phyloP scores from a whole-genome alignment of 2,888 invertebrate genomes.

The Liodrosophila aerea region DNA sequence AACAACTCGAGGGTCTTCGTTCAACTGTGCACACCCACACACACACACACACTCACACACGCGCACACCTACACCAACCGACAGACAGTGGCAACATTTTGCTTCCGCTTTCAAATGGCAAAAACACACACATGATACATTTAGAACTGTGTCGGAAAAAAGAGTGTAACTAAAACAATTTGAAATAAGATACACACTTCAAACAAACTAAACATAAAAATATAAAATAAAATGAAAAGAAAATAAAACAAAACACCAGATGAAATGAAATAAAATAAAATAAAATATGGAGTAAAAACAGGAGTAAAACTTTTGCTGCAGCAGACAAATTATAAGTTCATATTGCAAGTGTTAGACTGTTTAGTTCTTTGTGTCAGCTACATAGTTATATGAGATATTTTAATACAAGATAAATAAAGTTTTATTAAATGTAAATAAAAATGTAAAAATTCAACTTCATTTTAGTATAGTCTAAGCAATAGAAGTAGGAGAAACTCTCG shows the following conservation, averaged over 20 bases:
- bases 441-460: too few relatives aligned
- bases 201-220: slow-evolving; percentile 16
- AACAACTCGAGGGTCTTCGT: slow-evolving; percentile 73
- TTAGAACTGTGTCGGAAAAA: slow-evolving; percentile 36
- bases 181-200: slow-evolving; percentile 63
- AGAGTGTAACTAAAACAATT: slow-evolving; percentile 62
- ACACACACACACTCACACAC: slow-evolving; percentile 29
- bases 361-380: neutral
- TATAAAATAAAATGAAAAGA: slow-evolving; percentile 11
- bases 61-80: slow-evolving; percentile 21
- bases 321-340: slow-evolving; percentile 54
- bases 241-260: neutral
- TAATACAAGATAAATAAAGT: too few relatives aligned
- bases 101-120: slow-evolving; percentile 68
- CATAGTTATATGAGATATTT: too few relatives aligned
- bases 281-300: neutral
- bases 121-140: slow-evolving; percentile 47
- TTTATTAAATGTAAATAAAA: too few relatives aligned
- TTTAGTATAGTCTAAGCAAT: too few relatives aligned
- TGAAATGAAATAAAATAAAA: slow-evolving; percentile 6
- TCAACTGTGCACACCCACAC: slow-evolving; percentile 58
- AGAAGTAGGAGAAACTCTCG: too few relatives aligned
- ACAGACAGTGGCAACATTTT: slow-evolving; percentile 36
- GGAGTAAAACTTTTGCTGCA: slow-evolving; percentile 17
- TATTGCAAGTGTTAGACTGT: slow-evolving; percentile 21